Evolutionary conservation across 2,888 invertebrate species (phyloP).

Genomic region (Parnassius glacialis): DNA sequence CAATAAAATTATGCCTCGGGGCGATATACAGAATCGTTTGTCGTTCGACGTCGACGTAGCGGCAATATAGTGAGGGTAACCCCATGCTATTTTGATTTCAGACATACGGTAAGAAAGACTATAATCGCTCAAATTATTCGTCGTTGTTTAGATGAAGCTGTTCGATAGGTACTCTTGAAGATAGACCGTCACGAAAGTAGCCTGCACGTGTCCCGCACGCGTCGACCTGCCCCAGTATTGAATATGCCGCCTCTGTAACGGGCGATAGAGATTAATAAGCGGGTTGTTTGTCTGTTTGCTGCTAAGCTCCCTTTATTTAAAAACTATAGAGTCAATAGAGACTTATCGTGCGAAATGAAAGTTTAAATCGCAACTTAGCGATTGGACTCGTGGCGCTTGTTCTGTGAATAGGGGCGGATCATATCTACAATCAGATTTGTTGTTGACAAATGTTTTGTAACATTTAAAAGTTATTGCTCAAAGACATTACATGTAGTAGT

Average conservation of each 20-base stretch:
- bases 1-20: conserved; percentile 50
- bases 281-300: conserved; percentile 33
- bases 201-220: conserved; percentile 34
- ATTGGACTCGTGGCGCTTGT: neutral
- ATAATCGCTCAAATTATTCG: conserved; percentile 21
- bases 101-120: conserved; percentile 17
- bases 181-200: conserved; percentile 19
- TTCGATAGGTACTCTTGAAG: conserved; percentile 6
- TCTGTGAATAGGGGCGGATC: neutral
- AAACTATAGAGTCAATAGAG: conserved; percentile 37
- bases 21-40: conserved; percentile 42
- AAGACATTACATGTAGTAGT: no score
- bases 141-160: conserved; percentile 7
- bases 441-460: no score
- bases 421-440: neutral
- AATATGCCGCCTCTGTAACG: conserved; percentile 27
- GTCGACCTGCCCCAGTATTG: conserved; percentile 25
- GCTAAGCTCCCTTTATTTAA: conserved; percentile 37
- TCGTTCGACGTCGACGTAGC: conserved; percentile 25
- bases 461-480: no score
- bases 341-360: conserved; percentile 29
- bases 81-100: conserved; percentile 21
- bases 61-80: conserved; percentile 15
- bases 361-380: conserved; percentile 28
- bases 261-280: conserved; percentile 30